These are phyloP conservation scores for Enteromius viviparus DNA, from an alignment of 2,797 vertebrate species.

Conservation along the genomic window DNA sequence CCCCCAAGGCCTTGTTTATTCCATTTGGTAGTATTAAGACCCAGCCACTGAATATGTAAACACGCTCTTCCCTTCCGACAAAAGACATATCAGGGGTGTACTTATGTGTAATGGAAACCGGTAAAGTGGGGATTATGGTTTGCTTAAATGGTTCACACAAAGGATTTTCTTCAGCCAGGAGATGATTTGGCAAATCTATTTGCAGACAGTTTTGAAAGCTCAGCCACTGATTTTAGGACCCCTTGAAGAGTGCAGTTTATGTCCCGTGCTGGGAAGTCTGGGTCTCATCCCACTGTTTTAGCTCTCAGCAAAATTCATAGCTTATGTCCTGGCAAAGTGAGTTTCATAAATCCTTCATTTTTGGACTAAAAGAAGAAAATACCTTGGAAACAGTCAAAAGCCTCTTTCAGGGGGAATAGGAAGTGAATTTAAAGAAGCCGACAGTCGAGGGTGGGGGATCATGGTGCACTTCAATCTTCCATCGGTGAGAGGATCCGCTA, in stretches of 20 bases:
- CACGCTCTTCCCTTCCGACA: background rate
- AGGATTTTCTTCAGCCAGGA: slow-evolving; percentile 69
- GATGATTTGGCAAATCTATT: slow-evolving; percentile 71
- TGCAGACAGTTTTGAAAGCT: slow-evolving; percentile 30
- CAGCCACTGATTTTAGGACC: background rate
- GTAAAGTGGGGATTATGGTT: slow-evolving; percentile 37
- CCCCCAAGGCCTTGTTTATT: background rate
- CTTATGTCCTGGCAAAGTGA: slow-evolving; percentile 5
- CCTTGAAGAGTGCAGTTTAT: background rate
- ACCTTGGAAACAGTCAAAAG: slow-evolving; percentile 43
- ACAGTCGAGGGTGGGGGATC: slow-evolving; percentile 28
- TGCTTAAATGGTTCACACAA: slow-evolving; percentile 54
- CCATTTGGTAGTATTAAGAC: slow-evolving; percentile 9
- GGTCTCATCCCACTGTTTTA: slow-evolving; percentile 38
- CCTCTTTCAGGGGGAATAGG: slow-evolving; percentile 20
- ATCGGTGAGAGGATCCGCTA: slow-evolving; percentile 6
- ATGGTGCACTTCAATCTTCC: slow-evolving; percentile 51
- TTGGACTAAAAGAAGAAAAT: slow-evolving; percentile 50
- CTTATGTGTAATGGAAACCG: slow-evolving; percentile 20
- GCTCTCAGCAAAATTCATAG: background rate
- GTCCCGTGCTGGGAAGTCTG: background rate
- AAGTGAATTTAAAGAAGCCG: slow-evolving; percentile 46
- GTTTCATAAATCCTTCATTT: slow-evolving; percentile 49
- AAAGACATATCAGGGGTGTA: slow-evolving; percentile 14
- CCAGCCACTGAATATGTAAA: slow-evolving; percentile 27